A percentile compares a stretch with the other conserved stretches of the same genome.
Conservation (phyloP, 2,113 vertebrate genomes). For the Astur gentilis region DNA sequence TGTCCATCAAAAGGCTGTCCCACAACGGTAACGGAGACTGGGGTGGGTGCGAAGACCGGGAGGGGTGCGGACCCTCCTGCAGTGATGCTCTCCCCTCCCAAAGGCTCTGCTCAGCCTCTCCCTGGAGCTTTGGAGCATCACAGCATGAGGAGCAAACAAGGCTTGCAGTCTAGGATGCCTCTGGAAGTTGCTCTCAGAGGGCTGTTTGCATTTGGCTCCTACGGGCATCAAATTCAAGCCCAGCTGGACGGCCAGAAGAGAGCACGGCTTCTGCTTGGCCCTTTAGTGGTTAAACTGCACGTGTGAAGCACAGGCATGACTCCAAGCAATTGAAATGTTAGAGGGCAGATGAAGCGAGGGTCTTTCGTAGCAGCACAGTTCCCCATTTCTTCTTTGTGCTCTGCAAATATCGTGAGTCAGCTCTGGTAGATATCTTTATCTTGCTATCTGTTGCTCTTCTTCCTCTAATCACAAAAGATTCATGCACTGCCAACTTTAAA, state of each 20-base stretch:
- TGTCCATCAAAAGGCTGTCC: not conserved
- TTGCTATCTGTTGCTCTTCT: not conserved
- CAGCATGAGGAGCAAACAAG: not conserved
- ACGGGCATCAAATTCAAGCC: not conserved
- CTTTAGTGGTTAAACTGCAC: not conserved
- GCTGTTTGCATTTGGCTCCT: not conserved
- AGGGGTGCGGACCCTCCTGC: not conserved
- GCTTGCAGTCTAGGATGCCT: not conserved
- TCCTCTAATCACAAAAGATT: conserved; percentile 26
- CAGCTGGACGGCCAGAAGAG: not conserved
- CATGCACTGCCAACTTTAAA: not conserved
- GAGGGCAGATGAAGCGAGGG: not conserved
- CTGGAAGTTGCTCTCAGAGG: not conserved
- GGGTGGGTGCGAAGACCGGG: not conserved
- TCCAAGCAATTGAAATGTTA: not conserved
- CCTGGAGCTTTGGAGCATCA: not conserved
- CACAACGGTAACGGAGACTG: not conserved
- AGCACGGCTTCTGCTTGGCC: not conserved
- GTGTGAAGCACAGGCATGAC: not conserved
- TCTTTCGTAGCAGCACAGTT: not conserved
- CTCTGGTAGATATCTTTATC: not conserved
- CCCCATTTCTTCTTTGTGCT: not conserved
- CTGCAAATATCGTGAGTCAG: not conserved
- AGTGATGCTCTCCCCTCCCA: not conserved
- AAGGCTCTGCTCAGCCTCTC: not conserved